These are phyloP conservation scores for Cuculus canorus DNA, from an alignment of 2,797 vertebrate species.

Conservation along the genomic window DNA sequence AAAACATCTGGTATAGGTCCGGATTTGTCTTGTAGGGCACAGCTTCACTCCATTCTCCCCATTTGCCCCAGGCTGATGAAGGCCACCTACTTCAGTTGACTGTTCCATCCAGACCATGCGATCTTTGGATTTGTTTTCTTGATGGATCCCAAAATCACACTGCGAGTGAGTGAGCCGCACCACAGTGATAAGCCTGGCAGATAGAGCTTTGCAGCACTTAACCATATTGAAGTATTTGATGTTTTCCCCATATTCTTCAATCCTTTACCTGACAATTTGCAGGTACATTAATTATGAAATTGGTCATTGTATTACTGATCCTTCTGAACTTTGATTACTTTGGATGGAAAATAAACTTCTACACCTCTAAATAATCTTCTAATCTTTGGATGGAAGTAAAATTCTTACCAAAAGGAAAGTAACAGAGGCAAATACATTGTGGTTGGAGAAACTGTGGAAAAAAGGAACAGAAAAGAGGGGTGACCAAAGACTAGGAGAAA, in stretches of 20 bases:
- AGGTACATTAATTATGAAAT: not conserved
- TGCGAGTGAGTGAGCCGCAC: not conserved
- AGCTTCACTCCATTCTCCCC: not conserved
- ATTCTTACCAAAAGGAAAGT: not conserved
- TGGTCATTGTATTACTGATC: not conserved
- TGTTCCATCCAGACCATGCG: not conserved
- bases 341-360: not conserved
- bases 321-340: not conserved
- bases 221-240: not conserved
- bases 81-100: not conserved
- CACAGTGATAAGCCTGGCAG: not conserved
- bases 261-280: not conserved
- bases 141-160: not conserved
- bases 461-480: not conserved
- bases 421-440: not conserved
- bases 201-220: not conserved
- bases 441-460: not conserved
- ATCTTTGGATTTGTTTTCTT: not conserved
- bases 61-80: not conserved
- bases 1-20: not conserved
- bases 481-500: not conserved
- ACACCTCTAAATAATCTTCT: too few relatives aligned
- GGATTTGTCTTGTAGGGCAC: not conserved
- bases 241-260: not conserved
- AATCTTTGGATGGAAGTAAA: not conserved